phyloP scores from a whole-genome alignment of 2,113 vertebrate genomes.

The Xenus cinereus region DNA sequence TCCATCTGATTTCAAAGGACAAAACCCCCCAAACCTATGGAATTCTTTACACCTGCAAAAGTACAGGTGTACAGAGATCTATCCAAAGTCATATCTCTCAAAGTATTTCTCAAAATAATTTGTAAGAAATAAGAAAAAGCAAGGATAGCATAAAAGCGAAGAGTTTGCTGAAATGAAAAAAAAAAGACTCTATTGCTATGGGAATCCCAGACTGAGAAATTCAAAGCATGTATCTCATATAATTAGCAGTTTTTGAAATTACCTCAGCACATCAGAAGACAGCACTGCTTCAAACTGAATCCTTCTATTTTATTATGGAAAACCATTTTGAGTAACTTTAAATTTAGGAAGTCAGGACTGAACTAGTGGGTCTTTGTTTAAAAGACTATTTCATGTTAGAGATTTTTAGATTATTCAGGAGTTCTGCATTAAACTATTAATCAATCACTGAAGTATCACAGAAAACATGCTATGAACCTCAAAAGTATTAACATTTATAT shows the following conservation, averaged over 20 bases:
- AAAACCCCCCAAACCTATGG: not conserved
- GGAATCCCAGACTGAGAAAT: not conserved
- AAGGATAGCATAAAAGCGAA: not conserved
- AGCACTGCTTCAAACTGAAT: not conserved
- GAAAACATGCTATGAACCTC: not conserved
- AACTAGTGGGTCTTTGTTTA: not conserved
- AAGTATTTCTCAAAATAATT: not conserved
- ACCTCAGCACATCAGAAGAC: not conserved
- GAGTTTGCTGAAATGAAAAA: not conserved
- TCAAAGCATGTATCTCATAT: not conserved
- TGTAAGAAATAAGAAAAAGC: not conserved
- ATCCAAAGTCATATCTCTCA: not conserved
- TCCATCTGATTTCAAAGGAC: not conserved
- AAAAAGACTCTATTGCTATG: not conserved
- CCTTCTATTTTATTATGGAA: not conserved
- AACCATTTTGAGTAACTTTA: not conserved
- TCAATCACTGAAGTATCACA: not conserved
- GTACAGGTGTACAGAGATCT: not conserved
- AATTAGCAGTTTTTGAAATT: conserved; percentile 4
- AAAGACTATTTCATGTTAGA: not conserved
- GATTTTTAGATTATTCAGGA: not conserved
- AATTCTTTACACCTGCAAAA: not conserved
- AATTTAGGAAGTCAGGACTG: not conserved
- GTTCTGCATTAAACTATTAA: not conserved
- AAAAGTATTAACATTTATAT: not conserved